Conservation (phyloP, 2,113 vertebrate genomes). For the Micronycteris hirsuta region DNA sequence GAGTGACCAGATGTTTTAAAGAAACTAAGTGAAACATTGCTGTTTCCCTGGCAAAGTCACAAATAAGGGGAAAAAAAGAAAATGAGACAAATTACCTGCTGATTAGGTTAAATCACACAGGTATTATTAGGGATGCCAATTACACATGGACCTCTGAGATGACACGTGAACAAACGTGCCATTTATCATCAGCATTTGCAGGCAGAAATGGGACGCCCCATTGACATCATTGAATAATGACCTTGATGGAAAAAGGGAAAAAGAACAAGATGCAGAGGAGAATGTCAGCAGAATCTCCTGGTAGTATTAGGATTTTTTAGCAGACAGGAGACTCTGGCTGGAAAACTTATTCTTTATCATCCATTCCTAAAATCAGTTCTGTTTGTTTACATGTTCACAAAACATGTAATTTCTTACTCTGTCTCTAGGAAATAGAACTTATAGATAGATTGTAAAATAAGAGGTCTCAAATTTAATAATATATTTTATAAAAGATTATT, state of each 20-base stretch:
- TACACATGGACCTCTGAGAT: neutral
- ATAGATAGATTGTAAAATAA: neutral
- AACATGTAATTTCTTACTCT: neutral
- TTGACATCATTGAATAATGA: conserved; percentile 34
- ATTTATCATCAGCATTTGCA: conserved; percentile 46
- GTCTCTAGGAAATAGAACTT: conserved; percentile 19
- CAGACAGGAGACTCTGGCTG: neutral
- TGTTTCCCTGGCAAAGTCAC: neutral
- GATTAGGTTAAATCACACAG: conserved; percentile 29
- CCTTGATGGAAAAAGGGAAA: neutral
- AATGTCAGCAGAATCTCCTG: conserved; percentile 14
- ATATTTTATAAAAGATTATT: conserved; percentile 51
- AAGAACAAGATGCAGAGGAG: neutral
- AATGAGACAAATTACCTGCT: neutral
- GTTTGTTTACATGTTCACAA: neutral
- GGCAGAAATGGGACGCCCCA: neutral
- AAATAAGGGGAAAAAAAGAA: neutral
- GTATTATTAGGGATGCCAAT: conserved; percentile 34
- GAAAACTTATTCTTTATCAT: conserved; percentile 16
- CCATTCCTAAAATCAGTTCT: conserved; percentile 25
- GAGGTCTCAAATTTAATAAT: conserved; percentile 55
- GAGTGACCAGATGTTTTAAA: conserved; percentile 18
- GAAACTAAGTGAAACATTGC: neutral
- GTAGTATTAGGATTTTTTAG: neutral
- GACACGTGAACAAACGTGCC: neutral